These are phyloP conservation scores for Steinernema carpocapsae DNA, from an alignment of 2,888 invertebrate species.

Conservation along the genomic window DNA sequence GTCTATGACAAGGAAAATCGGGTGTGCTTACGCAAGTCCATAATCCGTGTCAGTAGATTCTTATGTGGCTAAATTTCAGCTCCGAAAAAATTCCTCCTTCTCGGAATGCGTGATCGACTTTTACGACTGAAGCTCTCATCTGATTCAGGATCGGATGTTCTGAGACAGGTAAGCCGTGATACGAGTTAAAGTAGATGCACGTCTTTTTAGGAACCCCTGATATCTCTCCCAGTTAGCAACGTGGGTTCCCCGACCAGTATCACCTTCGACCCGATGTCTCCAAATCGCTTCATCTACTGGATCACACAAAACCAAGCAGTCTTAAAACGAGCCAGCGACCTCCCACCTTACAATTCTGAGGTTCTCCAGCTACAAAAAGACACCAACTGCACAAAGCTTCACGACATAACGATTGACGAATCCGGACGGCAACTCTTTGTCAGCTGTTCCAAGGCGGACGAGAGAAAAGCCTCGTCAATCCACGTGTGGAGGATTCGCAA, in stretches of 20 bases:
- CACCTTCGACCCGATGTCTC: conserved; percentile 43
- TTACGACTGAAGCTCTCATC: conserved; percentile 38
- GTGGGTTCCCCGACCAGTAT: conserved; percentile 47
- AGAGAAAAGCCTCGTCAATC: conserved; percentile 37
- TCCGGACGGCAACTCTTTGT: conserved; percentile 47
- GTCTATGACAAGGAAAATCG: conserved; percentile 32
- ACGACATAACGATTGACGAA: conserved; percentile 44
- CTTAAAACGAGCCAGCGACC: conserved; percentile 40
- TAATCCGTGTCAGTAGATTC: too few species aligned
- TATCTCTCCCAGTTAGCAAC: conserved; percentile 40
- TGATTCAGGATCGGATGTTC: neutral
- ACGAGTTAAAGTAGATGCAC: neutral
- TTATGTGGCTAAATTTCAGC: conserved; percentile 34
- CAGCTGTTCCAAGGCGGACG: conserved; percentile 37
- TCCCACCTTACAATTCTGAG: conserved; percentile 9
- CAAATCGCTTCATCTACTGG: conserved; percentile 46
- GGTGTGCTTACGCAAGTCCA: conserved; percentile 10
- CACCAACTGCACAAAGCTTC: conserved; percentile 45
- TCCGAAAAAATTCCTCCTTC: conserved; percentile 41
- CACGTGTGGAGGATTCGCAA: conserved; percentile 44
- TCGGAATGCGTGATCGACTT: conserved; percentile 41
- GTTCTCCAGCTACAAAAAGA: conserved; percentile 25
- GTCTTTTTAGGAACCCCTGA: conserved; percentile 37
- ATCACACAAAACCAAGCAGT: conserved; percentile 43
- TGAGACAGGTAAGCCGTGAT: neutral